Percentiles rank a stretch among this genome's conserved stretches.
These are phyloP conservation scores for Fratercula arctica DNA, from an alignment of 2,797 vertebrate species.

Conservation along the genomic window DNA sequence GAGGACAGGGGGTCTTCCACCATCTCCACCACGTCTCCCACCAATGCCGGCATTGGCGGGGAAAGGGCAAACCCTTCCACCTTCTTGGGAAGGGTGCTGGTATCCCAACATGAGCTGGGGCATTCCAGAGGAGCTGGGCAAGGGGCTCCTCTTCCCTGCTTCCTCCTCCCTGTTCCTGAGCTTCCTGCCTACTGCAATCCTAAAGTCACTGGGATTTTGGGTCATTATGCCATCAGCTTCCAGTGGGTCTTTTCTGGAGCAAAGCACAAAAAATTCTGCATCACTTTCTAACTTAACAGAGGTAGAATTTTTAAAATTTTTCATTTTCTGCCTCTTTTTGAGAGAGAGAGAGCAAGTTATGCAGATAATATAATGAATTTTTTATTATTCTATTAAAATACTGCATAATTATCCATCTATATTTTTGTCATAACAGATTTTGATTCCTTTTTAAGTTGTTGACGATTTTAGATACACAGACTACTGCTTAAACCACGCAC, in stretches of 20 bases:
- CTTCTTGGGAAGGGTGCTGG: background rate
- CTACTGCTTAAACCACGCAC: background rate
- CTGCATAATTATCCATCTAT: background rate
- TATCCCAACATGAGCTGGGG: background rate
- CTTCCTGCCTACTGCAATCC: background rate
- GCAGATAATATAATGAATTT: background rate
- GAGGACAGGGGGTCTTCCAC: background rate
- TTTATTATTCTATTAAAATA: background rate
- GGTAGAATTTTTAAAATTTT: fast-evolving
- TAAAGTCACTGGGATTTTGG: background rate
- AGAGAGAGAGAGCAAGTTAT: background rate
- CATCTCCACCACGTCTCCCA: background rate
- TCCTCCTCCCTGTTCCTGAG: background rate
- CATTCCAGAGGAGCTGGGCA: background rate
- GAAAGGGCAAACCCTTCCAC: background rate
- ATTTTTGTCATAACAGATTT: background rate
- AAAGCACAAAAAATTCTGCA: background rate
- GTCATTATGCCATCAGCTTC: background rate
- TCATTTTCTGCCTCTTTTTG: background rate
- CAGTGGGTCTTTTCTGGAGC: background rate
- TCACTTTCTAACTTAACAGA: background rate
- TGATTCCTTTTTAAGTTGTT: background rate
- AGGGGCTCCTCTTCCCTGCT: too few species aligned
- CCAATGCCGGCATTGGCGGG: fast-evolving
- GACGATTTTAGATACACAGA: background rate